phyloP scores from a whole-genome alignment of 1,140 invertebrate genomes.

The Neotoxoptera formosana region DNA sequence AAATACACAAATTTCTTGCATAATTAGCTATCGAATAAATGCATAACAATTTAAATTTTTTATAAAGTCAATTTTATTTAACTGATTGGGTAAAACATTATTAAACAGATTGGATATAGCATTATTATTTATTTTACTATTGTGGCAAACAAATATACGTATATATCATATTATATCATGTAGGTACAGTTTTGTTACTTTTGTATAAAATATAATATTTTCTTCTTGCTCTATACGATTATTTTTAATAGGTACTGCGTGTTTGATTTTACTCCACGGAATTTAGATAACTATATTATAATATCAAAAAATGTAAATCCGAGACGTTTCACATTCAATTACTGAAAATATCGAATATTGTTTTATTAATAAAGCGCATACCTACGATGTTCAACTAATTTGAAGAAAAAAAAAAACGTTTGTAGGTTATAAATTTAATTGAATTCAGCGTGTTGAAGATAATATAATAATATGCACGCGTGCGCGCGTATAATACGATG shows the following conservation, averaged over 20 bases:
- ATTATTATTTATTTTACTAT: neutral
- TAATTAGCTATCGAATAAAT: neutral
- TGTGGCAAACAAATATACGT: too few species aligned
- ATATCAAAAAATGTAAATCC: neutral
- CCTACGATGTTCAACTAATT: neutral
- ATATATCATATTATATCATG: too few species aligned
- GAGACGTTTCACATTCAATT: neutral
- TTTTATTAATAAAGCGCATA: neutral
- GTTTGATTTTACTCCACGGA: neutral
- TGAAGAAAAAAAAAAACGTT: neutral
- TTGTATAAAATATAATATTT: neutral
- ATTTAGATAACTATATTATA: neutral
- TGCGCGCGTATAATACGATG: neutral
- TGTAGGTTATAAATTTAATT: neutral
- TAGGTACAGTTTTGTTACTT: neutral
- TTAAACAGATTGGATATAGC: neutral
- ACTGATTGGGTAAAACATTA: neutral
- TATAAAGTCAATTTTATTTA: neutral
- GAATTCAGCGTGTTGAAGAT: neutral
- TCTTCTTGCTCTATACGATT: neutral
- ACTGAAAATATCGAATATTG: neutral
- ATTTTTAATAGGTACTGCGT: neutral
- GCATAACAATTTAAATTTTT: neutral
- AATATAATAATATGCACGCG: neutral
- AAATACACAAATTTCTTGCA: neutral